Evolutionary conservation across 1,140 invertebrate species (phyloP).

Genomic region (Drosophila ananassae): DNA sequence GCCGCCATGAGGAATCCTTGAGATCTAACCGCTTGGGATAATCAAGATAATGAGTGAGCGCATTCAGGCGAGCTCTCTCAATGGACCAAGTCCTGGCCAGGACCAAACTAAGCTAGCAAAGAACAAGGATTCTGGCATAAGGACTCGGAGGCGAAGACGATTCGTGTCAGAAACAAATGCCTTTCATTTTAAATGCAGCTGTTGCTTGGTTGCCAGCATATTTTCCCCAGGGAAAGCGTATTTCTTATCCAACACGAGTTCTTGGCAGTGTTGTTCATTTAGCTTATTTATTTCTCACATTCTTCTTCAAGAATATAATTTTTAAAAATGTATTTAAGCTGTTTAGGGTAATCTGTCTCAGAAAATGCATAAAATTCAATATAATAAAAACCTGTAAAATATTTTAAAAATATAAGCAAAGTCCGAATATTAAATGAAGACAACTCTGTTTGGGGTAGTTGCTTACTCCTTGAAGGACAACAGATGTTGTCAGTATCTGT

Average conservation of each 20-base stretch:
- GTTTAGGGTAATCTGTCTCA: too few species aligned
- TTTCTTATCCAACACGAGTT: slow-evolving; percentile 52
- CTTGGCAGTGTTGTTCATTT: neutral
- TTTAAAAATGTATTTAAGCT: too few species aligned
- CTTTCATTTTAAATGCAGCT: slow-evolving; percentile 82
- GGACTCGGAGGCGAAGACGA: slow-evolving; percentile 63
- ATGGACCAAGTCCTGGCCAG: slow-evolving; percentile 53
- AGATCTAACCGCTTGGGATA: slow-evolving; percentile 66
- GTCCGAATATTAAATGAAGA: neutral
- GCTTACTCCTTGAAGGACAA: slow-evolving; percentile 66
- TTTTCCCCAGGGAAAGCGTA: slow-evolving; percentile 45
- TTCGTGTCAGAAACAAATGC: slow-evolving; percentile 82
- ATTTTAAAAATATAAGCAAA: neutral
- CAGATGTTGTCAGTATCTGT: slow-evolving; percentile 60
- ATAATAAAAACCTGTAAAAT: too few species aligned
- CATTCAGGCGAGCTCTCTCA: slow-evolving; percentile 70
- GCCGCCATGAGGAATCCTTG: slow-evolving; percentile 42
- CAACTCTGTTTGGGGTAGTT: neutral
- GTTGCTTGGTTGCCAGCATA: slow-evolving; percentile 66
- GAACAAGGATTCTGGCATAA: neutral
- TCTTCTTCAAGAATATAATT: neutral
- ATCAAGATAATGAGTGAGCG: slow-evolving; percentile 81
- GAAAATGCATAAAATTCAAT: too few species aligned
- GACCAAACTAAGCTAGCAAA: slow-evolving; percentile 30
- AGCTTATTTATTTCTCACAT: neutral